These are phyloP conservation scores for Drosophila watanabei DNA, from an alignment of 1,140 invertebrate species.

Conservation along the genomic window DNA sequence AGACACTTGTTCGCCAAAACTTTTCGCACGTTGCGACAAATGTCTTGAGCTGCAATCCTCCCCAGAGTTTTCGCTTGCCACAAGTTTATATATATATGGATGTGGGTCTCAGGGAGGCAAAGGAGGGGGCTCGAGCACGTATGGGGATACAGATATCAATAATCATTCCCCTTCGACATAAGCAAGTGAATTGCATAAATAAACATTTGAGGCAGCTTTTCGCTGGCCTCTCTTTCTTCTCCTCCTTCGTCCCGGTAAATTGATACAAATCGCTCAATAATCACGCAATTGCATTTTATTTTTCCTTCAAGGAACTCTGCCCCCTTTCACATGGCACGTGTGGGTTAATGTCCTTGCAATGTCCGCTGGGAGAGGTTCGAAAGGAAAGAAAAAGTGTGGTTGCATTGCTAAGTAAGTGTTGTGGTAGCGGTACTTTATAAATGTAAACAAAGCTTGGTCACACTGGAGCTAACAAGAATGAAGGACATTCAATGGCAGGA, in stretches of 20 bases:
- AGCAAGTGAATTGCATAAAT: slow-evolving; percentile 76
- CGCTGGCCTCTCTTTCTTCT: background rate
- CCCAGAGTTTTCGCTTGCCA: slow-evolving; percentile 30
- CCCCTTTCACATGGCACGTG: slow-evolving; percentile 11
- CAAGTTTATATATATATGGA: slow-evolving; percentile 33
- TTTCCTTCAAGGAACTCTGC: slow-evolving; percentile 25
- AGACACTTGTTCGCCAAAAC: slow-evolving; percentile 58
- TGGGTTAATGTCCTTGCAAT: slow-evolving; percentile 28
- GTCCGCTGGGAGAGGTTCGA: slow-evolving; percentile 10
- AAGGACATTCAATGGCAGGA: background rate
- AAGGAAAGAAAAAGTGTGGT: background rate
- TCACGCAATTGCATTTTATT: slow-evolving; percentile 79
- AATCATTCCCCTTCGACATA: slow-evolving; percentile 23
- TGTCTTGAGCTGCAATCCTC: slow-evolving; percentile 59
- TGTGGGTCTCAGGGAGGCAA: too few relatives aligned
- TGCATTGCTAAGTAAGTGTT: slow-evolving; percentile 5
- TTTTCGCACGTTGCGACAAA: slow-evolving; percentile 75
- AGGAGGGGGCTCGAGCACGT: background rate
- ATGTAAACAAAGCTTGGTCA: slow-evolving; percentile 2
- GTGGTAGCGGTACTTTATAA: slow-evolving; percentile 4
- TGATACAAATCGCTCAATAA: slow-evolving; percentile 84
- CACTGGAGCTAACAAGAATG: background rate
- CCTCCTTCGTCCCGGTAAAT: slow-evolving; percentile 52
- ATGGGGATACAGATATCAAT: slow-evolving; percentile 29
- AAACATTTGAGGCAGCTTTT: slow-evolving; percentile 41